phyloP scores from a whole-genome alignment of 1,140 invertebrate species.

The Neelides sp. region DNA sequence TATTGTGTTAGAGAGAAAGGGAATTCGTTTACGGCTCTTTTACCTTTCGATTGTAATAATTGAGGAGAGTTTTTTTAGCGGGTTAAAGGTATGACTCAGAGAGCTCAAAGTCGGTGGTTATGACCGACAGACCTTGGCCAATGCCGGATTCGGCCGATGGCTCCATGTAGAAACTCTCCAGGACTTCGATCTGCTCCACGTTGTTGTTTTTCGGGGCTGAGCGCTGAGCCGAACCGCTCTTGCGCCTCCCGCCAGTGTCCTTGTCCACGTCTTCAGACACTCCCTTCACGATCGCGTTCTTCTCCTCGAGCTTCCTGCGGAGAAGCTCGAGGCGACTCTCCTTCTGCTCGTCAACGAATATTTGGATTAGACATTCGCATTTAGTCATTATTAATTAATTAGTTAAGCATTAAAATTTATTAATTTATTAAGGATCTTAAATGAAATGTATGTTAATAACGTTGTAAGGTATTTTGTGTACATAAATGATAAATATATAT shows the following conservation, averaged over 20 bases:
- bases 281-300: slow-evolving; percentile 43
- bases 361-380: background rate
- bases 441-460: background rate
- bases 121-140: slow-evolving; percentile 54
- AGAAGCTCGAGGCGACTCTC: slow-evolving; percentile 72
- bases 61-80: slow-evolving; percentile 1
- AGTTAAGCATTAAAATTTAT: slow-evolving; percentile 20
- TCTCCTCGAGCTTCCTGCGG: slow-evolving; percentile 62
- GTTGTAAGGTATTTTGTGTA: background rate
- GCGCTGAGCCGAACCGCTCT: slow-evolving; percentile 26
- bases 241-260: slow-evolving; percentile 32
- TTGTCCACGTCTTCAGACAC: slow-evolving; percentile 31
- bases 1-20: too few relatives aligned
- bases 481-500: too few relatives aligned
- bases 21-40: too few relatives aligned
- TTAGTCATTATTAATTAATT: slow-evolving; percentile 4
- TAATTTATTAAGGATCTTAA: background rate
- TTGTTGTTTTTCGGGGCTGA: slow-evolving; percentile 20
- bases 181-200: slow-evolving; percentile 29
- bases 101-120: slow-evolving; percentile 70
- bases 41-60: too few relatives aligned
- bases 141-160: slow-evolving; percentile 54
- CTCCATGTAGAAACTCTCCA: slow-evolving; percentile 29
- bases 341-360: slow-evolving; percentile 55
- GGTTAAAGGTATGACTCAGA: slow-evolving; percentile 71